Base-by-base conservation (phyloP, 2,797 vertebrate genomes). In the Galaxias olidus region DNA sequence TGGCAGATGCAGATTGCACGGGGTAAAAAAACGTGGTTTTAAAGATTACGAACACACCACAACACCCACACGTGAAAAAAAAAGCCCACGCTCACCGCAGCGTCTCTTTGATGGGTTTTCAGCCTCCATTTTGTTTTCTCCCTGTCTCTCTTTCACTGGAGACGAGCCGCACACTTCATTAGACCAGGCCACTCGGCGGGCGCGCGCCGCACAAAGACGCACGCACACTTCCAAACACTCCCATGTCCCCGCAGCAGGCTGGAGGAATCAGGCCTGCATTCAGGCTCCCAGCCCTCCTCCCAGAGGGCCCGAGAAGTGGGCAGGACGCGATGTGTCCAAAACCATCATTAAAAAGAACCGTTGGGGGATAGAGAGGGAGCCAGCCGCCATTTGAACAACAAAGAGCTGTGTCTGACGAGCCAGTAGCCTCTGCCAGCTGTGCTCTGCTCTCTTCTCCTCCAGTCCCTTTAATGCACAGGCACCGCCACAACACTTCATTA, bases 211-310 rank as follows among this genome's bases (percentile, higher is more conserved):
- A 30, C 30, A 30, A 2, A 30, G 3, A 30, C 30, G 6, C 30
- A 30, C 30, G 6, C 30, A 30, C 30, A 30, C 30, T 30, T 30
- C 30, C 6, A 30, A 71, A 70, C 57, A 68, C 65, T 71, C n/a
- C n/a, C 46, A 62, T 73, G 59, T 72, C 72, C 77, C 72, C 59
- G 74, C 65, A 60, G 69, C 69, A 75, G 70, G 70, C 77, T 78
- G 75, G 45, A 74, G 51, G 61, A 77, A 72, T 68, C 53, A 62
- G 68, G 68, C 63, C 73, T 54, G 68, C 71, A 51, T 59, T 61
- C 3, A 49, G 62, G 67, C 45, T 72, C 65, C 63, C 6, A 63
- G 59, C 81, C n/a, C 74, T 63, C 30, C 30, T 30, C 30, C 30
- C 30, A 6, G 54, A 71, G 75, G 74, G 75, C 73, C 63, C 19